A percentile compares a stretch with the other conserved stretches of the same genome.
Conservation (phyloP, 2,888 invertebrate species). For the Latheticus oryzae region DNA sequence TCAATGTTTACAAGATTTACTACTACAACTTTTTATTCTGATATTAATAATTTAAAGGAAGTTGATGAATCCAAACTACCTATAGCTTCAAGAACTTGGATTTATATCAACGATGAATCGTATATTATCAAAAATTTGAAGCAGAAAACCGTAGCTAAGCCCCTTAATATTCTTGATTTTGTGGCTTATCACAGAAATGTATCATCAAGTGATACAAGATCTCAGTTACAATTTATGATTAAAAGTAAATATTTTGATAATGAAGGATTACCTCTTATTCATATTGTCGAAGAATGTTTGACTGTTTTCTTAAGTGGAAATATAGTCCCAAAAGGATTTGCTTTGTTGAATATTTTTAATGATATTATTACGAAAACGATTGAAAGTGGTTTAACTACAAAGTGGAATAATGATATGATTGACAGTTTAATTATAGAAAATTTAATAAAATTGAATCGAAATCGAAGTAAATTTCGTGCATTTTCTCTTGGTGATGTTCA, state of each 20-base stretch:
- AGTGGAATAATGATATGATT: slow-evolving; percentile 61
- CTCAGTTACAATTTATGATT: neutral
- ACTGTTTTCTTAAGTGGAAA: slow-evolving; percentile 63
- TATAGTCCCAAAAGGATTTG: slow-evolving; percentile 63
- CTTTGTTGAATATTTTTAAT: slow-evolving; percentile 61
- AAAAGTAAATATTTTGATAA: slow-evolving; percentile 4
- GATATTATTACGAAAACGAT: slow-evolving; percentile 55
- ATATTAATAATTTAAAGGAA: slow-evolving; percentile 64
- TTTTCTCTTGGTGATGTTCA: slow-evolving; percentile 10
- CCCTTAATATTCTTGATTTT: neutral
- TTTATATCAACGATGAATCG: no score
- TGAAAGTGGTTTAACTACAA: slow-evolving; percentile 60
- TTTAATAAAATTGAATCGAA: slow-evolving; percentile 1
- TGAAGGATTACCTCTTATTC: slow-evolving; percentile 54
- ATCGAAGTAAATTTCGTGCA: neutral
- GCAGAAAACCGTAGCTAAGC: slow-evolving; percentile 35
- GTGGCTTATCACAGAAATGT: slow-evolving; percentile 5
- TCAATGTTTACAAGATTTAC: slow-evolving; percentile 65
- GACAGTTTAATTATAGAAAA: slow-evolving; percentile 44
- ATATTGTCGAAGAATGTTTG: slow-evolving; percentile 65
- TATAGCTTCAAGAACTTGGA: slow-evolving; percentile 56
- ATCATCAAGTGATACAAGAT: neutral
- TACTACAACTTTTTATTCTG: slow-evolving; percentile 62
- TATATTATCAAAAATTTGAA: slow-evolving; percentile 51
- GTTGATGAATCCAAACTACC: slow-evolving; percentile 63